Conservation (phyloP, 2,113 vertebrate species). For the Pontoporia blainvillei region DNA sequence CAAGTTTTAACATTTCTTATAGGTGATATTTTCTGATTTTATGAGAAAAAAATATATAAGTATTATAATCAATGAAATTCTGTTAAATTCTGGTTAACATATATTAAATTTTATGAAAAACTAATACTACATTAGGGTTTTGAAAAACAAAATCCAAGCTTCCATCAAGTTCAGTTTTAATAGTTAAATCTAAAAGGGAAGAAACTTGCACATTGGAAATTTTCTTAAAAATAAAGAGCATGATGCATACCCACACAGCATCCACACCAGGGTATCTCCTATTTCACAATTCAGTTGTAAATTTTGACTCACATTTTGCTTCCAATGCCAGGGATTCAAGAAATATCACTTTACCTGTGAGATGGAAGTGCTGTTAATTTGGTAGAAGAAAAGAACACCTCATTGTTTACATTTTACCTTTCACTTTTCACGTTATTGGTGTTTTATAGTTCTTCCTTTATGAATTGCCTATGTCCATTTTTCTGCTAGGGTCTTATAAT, state of each 20-base stretch:
- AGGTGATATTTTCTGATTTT: neutral
- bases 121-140: neutral
- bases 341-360: constrained; percentile 8
- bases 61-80: neutral
- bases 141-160: neutral
- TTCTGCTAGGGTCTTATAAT: neutral
- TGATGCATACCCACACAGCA: neutral
- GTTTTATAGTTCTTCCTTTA: neutral
- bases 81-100: neutral
- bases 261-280: neutral
- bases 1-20: neutral
- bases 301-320: constrained; percentile 40
- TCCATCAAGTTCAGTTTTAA: neutral
- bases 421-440: neutral
- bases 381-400: constrained; percentile 16
- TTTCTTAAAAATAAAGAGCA: neutral
- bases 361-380: constrained; percentile 46
- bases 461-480: neutral
- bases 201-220: neutral
- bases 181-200: neutral
- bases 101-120: neutral
- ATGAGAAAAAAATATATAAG: neutral
- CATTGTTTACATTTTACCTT: neutral
- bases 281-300: neutral
- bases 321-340: neutral